Percentiles rank a stretch among this genome's conserved stretches.
phyloP scores from a whole-genome alignment of 2,797 vertebrate species.

The Karalla daura region DNA sequence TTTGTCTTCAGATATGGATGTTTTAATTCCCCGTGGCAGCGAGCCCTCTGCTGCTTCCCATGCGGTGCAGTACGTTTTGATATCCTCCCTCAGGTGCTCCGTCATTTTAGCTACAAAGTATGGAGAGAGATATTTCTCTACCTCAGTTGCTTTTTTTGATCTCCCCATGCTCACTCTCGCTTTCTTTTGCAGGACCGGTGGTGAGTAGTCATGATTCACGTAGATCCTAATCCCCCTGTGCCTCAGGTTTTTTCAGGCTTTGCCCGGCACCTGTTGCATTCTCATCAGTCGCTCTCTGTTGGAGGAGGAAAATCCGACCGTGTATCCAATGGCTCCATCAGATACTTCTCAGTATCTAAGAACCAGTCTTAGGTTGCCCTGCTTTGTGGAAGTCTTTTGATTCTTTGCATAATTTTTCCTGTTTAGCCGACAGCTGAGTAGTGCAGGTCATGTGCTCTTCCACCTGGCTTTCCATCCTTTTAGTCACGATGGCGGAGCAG shows the following conservation, averaged over 20 bases:
- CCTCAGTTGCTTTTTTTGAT: too few relatives aligned
- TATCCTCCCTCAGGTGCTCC: neutral
- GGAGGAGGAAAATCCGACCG: neutral
- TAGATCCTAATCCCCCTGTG: neutral
- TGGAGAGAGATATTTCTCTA: too few relatives aligned
- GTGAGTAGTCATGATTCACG: neutral
- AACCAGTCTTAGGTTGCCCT: conserved; percentile 1
- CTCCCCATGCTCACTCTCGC: neutral
- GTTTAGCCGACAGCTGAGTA: too few relatives aligned
- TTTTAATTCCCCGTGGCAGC: neutral
- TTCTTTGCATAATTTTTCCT: too few relatives aligned
- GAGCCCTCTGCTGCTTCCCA: neutral
- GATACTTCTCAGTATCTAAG: neutral
- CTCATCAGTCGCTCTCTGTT: neutral
- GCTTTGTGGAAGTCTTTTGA: too few relatives aligned
- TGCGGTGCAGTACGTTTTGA: neutral
- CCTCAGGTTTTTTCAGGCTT: neutral
- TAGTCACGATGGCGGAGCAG: too few relatives aligned
- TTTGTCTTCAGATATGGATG: neutral
- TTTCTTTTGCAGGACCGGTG: neutral
- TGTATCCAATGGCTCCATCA: neutral
- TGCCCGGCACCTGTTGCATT: neutral
- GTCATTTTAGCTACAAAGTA: too few relatives aligned
- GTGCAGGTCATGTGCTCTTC: too few relatives aligned
- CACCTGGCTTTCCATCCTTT: too few relatives aligned